phyloP scores from a whole-genome alignment of 2,888 invertebrate genomes.

The Dryadula phaetusa region DNA sequence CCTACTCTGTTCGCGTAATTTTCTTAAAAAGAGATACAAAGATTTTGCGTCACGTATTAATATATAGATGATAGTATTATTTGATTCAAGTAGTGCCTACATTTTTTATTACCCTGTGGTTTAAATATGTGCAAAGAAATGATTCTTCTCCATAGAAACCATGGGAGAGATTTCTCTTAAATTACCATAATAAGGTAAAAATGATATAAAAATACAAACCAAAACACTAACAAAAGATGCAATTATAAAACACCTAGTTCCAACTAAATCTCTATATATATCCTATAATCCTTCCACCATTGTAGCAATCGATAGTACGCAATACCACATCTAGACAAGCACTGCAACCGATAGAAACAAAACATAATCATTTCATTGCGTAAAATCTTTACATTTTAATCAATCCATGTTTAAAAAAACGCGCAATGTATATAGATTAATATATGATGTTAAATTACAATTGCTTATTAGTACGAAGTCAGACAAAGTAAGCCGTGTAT shows the following conservation, averaged over 20 bases:
- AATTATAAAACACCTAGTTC: conserved; percentile 52
- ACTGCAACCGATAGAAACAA: not conserved
- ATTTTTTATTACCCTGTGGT: no score
- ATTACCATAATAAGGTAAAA: no score
- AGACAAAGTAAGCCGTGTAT: conserved; percentile 79
- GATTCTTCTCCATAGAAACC: no score
- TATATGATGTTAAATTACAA: conserved; percentile 31
- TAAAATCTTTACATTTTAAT: conserved; percentile 18
- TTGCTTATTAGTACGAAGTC: conserved; percentile 54
- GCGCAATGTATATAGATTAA: conserved; percentile 48
- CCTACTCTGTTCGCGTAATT: no score
- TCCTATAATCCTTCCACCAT: conserved; percentile 69
- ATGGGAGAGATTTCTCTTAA: no score
- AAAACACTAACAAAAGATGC: not conserved
- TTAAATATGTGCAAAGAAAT: no score
- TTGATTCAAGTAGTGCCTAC: no score
- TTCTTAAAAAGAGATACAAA: no score
- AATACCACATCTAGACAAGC: conserved; percentile 16
- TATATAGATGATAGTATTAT: no score
- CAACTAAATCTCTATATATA: conserved; percentile 67
- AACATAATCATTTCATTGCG: conserved; percentile 50
- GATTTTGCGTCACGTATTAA: no score
- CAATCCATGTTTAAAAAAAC: conserved; percentile 1
- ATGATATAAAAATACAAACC: not conserved
- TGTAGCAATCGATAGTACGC: conserved; percentile 64